Evolutionary conservation across 2,888 invertebrate genomes (phyloP).

Genomic region (Macrophya alboannulata): DNA sequence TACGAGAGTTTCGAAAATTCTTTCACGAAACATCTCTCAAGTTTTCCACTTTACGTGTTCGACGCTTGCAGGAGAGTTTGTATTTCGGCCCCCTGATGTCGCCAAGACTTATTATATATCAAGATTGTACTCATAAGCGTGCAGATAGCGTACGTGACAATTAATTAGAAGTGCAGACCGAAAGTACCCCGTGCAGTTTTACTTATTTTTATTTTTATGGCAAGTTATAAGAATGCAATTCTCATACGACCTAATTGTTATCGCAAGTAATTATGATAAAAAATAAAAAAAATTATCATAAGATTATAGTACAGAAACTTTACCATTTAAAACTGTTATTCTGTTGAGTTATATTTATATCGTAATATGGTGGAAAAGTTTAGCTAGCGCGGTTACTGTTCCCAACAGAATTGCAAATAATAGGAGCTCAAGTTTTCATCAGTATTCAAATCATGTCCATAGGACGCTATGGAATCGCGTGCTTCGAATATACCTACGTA

Average conservation of each 20-base stretch:
- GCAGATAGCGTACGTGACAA: no score
- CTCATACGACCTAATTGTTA: not conserved
- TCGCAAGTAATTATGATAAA: not conserved
- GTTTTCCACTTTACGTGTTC: slow-evolving; percentile 24
- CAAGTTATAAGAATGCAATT: not conserved
- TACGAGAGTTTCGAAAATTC: slow-evolving; percentile 16
- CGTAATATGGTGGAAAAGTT: not conserved
- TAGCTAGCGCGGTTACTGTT: not conserved
- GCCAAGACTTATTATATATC: slow-evolving; percentile 21
- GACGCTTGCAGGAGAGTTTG: not conserved
- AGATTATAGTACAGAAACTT: slow-evolving; percentile 20
- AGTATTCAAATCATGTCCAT: slow-evolving; percentile 49
- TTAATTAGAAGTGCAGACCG: not conserved
- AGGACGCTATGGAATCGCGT: slow-evolving; percentile 52
- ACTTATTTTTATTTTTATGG: not conserved
- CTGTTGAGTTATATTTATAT: not conserved
- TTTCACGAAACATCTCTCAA: slow-evolving; percentile 25
- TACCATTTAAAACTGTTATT: slow-evolving; percentile 10
- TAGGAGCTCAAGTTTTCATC: slow-evolving; percentile 54
- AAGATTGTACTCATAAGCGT: not conserved
- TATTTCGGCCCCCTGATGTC: slow-evolving; percentile 21
- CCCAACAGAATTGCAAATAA: slow-evolving; percentile 46
- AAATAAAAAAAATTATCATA: slow-evolving; percentile 10
- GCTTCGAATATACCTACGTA: slow-evolving; percentile 33
- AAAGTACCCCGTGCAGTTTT: not conserved